phyloP scores from a whole-genome alignment of 2,797 vertebrate genomes.

The Botia almorhae region DNA sequence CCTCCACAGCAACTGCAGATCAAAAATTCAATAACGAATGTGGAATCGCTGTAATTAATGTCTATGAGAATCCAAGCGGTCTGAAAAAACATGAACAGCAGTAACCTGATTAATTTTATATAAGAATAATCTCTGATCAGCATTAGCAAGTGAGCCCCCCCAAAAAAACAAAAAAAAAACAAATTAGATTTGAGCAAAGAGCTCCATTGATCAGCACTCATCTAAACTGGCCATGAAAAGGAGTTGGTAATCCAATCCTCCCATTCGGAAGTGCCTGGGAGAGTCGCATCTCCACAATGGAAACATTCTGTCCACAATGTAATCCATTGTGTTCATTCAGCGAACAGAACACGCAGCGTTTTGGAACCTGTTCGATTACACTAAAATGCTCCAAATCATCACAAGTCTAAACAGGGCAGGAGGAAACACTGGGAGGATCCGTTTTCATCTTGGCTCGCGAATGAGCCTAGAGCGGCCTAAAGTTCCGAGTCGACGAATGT shows the following conservation, averaged over 20 bases:
- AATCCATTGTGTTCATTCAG: slow-evolving; percentile 59
- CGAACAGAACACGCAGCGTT: slow-evolving; percentile 28
- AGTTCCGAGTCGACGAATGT: slow-evolving; percentile 24
- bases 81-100: slow-evolving; percentile 67
- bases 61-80: slow-evolving; percentile 62
- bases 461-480: slow-evolving; percentile 8
- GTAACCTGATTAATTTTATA: slow-evolving; percentile 70
- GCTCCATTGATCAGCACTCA: slow-evolving; percentile 80
- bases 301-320: slow-evolving; percentile 64
- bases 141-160: slow-evolving; percentile 69
- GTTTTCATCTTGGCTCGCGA: slow-evolving; percentile 47
- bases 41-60: slow-evolving; percentile 73
- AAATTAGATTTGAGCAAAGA: slow-evolving; percentile 79
- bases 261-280: slow-evolving; percentile 76
- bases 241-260: slow-evolving; percentile 79
- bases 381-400: slow-evolving; percentile 51
- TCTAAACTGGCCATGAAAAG: slow-evolving; percentile 74
- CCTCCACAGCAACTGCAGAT: slow-evolving; percentile 61
- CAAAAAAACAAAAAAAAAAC: slow-evolving; percentile 61
- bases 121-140: slow-evolving; percentile 71
- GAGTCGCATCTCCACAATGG: slow-evolving; percentile 67
- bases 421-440: slow-evolving; percentile 24
- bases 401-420: slow-evolving; percentile 46
- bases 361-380: slow-evolving; percentile 53
- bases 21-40: slow-evolving; percentile 76